Evolutionary conservation across 2,113 vertebrate genomes (phyloP).

Genomic region (Pterophyllum scalare): DNA sequence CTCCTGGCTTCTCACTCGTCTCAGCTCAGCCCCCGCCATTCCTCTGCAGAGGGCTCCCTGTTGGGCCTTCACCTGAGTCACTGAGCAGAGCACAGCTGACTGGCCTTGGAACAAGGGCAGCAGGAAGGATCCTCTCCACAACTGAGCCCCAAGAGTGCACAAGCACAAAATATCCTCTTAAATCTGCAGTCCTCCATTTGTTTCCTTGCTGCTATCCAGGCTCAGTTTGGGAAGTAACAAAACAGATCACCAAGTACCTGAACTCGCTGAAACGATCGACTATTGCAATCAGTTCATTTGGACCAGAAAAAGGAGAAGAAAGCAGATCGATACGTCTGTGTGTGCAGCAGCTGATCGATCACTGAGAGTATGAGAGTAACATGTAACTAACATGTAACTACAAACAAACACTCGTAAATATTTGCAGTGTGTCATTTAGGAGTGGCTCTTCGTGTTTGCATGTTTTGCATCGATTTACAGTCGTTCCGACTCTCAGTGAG

Average conservation of each 20-base stretch:
- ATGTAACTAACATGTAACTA: not conserved
- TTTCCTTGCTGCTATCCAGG: not conserved
- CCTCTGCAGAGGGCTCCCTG: slow-evolving; percentile 43
- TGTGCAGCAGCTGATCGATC: not conserved
- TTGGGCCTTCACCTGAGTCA: slow-evolving; percentile 49
- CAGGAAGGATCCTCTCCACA: slow-evolving; percentile 57
- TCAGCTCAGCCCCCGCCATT: slow-evolving; percentile 23
- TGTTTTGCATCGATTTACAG: no score
- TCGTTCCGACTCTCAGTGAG: not conserved
- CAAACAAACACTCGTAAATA: not conserved
- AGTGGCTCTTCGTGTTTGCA: no score
- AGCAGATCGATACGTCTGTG: not conserved
- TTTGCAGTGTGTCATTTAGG: not conserved
- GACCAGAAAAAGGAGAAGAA: not conserved
- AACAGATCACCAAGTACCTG: not conserved
- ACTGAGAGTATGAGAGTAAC: not conserved
- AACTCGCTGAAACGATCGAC: not conserved
- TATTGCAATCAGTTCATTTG: not conserved
- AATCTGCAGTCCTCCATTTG: not conserved
- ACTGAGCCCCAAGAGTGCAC: slow-evolving; percentile 45
- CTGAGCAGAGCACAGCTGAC: slow-evolving; percentile 61
- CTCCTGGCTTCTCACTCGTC: slow-evolving; percentile 51
- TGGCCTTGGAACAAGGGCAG: slow-evolving; percentile 64
- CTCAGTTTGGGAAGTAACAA: not conserved
- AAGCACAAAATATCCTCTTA: slow-evolving; percentile 46